Conservation (phyloP, 2,113 vertebrate species). For the Podilymbus podiceps region DNA sequence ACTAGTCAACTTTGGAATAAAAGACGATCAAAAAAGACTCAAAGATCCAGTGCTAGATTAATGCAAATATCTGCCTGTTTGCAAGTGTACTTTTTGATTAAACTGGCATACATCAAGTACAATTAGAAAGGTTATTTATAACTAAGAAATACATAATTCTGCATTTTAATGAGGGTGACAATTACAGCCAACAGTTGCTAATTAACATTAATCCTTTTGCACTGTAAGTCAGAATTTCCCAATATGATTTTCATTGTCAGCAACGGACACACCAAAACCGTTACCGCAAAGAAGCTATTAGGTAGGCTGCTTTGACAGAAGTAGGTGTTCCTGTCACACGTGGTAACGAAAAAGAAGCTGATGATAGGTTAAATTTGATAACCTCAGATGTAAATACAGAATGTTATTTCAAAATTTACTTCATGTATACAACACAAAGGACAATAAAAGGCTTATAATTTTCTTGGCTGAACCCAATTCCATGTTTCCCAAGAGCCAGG, state of each 20-base stretch:
- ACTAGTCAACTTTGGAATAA: conserved; percentile 58
- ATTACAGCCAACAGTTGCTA: conserved; percentile 74
- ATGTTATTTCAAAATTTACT: conserved; percentile 16
- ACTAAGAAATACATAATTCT: conserved; percentile 80
- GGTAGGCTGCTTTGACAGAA: neutral
- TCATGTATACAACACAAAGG: conserved; percentile 1
- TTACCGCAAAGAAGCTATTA: neutral
- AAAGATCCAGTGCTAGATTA: conserved; percentile 71
- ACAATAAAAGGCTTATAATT: conserved; percentile 13
- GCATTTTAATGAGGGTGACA: conserved; percentile 76
- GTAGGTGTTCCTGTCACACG: neutral
- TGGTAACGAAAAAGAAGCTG: neutral
- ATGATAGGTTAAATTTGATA: conserved; percentile 11
- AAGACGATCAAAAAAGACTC: conserved; percentile 66
- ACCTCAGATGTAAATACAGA: conserved; percentile 5
- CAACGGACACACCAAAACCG: conserved; percentile 34
- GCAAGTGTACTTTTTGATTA: conserved; percentile 79
- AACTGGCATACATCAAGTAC: conserved; percentile 81
- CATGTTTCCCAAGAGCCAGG: conserved; percentile 16
- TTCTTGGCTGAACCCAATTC: conserved; percentile 1
- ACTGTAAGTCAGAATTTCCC: conserved; percentile 57
- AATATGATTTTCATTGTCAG: conserved; percentile 52
- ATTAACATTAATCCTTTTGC: conserved; percentile 76
- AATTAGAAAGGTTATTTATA: conserved; percentile 83
- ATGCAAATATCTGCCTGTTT: conserved; percentile 77